These are phyloP conservation scores for Caenorhabditis sp. DNA, from an alignment of 2,888 invertebrate genomes.

Conservation along the genomic window DNA sequence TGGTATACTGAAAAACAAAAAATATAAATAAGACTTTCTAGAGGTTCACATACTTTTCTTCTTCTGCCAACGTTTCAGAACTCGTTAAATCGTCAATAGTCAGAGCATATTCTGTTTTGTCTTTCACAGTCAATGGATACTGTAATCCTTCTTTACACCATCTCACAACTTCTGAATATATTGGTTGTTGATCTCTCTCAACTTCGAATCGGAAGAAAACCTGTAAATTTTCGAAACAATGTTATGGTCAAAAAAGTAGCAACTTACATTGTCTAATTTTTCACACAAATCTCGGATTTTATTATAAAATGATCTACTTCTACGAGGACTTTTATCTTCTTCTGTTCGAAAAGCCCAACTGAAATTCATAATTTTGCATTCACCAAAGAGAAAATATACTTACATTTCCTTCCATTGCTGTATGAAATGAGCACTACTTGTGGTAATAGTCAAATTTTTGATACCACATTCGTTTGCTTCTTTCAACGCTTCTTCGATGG, in stretches of 20 bases:
- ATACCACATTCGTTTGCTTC: constrained; percentile 17
- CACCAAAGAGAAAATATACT: no score
- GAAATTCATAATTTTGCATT: background rate
- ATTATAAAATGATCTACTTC: constrained; percentile 10
- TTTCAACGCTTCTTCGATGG: constrained; percentile 51
- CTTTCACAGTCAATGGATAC: constrained; percentile 21
- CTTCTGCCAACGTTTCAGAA: background rate
- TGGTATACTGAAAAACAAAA: constrained; percentile 16
- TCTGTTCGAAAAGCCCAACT: background rate
- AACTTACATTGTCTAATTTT: constrained; percentile 13
- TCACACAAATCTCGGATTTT: constrained; percentile 25
- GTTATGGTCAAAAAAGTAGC: no score
- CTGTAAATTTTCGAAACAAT: no score
- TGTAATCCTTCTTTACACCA: constrained; percentile 24
- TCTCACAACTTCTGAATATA: constrained; percentile 11
- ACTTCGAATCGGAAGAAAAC: background rate
- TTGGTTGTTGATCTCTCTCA: constrained; percentile 6
- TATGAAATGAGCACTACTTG: constrained; percentile 25
- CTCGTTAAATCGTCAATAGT: background rate
- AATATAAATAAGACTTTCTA: background rate
- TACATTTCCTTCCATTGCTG: constrained; percentile 13
- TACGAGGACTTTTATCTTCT: constrained; percentile 14
- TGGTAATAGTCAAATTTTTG: constrained; percentile 8
- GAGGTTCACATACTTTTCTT: background rate
- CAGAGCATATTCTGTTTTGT: constrained; percentile 27